phyloP scores from a whole-genome alignment of 92 coral and sea anemone genomes.

The Siderastrea radians region DNA sequence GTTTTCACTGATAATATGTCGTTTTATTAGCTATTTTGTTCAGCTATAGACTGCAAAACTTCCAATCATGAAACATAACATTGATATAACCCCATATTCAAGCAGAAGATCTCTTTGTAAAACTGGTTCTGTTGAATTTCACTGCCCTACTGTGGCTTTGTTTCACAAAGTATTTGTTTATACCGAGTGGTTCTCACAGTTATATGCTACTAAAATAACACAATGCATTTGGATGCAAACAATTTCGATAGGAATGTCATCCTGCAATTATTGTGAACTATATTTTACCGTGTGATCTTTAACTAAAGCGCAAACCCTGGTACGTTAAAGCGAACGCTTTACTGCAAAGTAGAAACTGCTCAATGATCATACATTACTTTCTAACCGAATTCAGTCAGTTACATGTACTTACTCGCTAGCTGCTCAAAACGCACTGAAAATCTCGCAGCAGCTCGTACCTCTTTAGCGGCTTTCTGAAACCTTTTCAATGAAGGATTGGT shows the following conservation, averaged over 20 bases:
- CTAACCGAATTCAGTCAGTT: not conserved
- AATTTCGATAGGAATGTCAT: too few relatives aligned
- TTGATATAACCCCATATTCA: too few relatives aligned
- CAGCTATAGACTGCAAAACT: too few relatives aligned
- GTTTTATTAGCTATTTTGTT: too few relatives aligned
- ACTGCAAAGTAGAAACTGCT: not conserved
- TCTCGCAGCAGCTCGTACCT: not conserved
- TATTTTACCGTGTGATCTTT: too few relatives aligned
- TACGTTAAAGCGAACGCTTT: not conserved
- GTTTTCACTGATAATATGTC: too few relatives aligned
- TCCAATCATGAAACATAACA: too few relatives aligned
- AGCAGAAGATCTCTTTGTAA: not conserved
- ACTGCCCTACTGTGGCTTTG: not conserved
- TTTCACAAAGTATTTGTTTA: not conserved
- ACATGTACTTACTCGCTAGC: conserved; percentile 13
- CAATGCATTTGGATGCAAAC: not conserved
- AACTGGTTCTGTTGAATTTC: not conserved
- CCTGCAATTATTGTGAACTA: too few relatives aligned
- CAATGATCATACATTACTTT: not conserved
- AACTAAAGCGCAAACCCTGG: too few relatives aligned
- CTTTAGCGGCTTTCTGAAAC: conserved; percentile 13
- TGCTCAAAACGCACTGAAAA: not conserved
- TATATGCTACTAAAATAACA: not conserved
- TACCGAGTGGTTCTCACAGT: not conserved
- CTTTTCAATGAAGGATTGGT: not conserved